Conservation (phyloP, 2,113 vertebrate genomes). For the Nycticryphes semicollaris region DNA sequence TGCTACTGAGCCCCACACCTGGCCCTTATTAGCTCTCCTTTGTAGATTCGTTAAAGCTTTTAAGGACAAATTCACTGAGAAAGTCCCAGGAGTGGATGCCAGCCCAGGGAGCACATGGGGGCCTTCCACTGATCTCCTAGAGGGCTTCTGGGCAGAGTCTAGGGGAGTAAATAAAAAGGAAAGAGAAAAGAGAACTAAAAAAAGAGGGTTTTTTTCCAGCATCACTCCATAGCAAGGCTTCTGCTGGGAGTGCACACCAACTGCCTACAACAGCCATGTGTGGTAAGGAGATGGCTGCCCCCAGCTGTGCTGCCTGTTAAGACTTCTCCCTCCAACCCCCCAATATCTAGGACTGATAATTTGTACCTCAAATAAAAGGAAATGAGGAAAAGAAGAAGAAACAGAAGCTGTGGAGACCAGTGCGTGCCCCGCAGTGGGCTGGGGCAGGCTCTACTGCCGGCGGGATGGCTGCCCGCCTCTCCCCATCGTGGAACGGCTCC, state of each 20-base stretch:
- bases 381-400: not conserved
- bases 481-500: too few species aligned
- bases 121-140: not conserved
- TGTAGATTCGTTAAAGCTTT: not conserved
- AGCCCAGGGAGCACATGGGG: fast-evolving
- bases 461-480: fast-evolving
- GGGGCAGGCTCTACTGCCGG: not conserved
- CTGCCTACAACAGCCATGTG: not conserved
- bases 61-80: not conserved
- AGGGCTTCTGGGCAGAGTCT: not conserved
- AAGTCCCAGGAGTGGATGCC: not conserved
- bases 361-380: not conserved
- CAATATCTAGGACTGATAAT: not conserved
- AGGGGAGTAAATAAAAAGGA: not conserved
- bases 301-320: not conserved
- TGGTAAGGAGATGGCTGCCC: not conserved
- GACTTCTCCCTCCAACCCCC: too few species aligned
- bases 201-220: too few species aligned
- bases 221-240: fast-evolving
- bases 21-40: not conserved
- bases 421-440: fast-evolving
- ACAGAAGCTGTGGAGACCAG: not conserved
- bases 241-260: fast-evolving
- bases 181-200: not conserved
- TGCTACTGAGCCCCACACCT: not conserved